A percentile compares a stretch with the other conserved stretches of the same genome.
These are phyloP conservation scores for Hypotaenidia okinawae DNA, from an alignment of 2,797 vertebrate genomes.

Conservation along the genomic window DNA sequence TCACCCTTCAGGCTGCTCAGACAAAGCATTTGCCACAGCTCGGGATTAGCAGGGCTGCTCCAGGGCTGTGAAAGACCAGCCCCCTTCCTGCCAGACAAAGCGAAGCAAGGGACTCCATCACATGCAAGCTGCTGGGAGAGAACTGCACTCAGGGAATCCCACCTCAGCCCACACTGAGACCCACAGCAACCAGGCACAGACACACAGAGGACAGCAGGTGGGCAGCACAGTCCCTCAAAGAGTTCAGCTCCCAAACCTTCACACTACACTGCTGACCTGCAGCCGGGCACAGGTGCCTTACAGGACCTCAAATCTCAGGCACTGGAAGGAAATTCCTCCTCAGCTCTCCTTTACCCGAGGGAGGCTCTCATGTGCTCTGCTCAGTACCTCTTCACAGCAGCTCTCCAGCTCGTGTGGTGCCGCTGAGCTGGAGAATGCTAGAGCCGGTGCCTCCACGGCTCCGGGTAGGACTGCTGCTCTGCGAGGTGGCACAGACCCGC, in stretches of 20 bases:
- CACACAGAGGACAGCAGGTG: no score
- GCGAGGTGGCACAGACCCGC: accelerated
- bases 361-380: no score
- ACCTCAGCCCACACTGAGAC: accelerated
- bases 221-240: neutral
- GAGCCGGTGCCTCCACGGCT: neutral
- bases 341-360: neutral
- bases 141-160: neutral
- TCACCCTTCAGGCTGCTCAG: neutral
- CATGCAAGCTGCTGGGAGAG: neutral
- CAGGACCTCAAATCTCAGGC: no score
- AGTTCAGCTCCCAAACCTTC: neutral
- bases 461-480: neutral
- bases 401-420: neutral
- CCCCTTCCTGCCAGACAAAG: no score
- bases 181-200: accelerated
- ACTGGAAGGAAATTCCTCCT: neutral
- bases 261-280: accelerated
- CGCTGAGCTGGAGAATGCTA: accelerated
- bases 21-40: neutral
- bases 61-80: neutral
- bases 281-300: accelerated
- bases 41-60: neutral
- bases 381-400: neutral
- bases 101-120: neutral